phyloP scores from a whole-genome alignment of 2,797 vertebrate species.

The Clarias platycephalus region DNA sequence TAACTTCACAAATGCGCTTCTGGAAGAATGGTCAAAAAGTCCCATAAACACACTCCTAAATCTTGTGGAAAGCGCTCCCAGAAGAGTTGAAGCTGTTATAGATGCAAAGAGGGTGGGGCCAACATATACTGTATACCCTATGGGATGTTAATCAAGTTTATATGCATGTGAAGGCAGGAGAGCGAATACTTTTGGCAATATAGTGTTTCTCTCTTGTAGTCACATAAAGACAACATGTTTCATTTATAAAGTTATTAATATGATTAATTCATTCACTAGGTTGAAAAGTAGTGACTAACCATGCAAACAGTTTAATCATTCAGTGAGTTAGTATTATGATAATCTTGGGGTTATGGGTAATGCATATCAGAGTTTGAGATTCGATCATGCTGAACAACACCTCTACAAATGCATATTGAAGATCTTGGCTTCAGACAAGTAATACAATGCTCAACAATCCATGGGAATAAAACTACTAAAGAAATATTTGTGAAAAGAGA shows the following conservation, averaged over 20 bases:
- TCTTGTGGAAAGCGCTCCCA: too few relatives aligned
- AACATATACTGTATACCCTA: too few relatives aligned
- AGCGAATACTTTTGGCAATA: too few relatives aligned
- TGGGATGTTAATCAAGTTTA: too few relatives aligned
- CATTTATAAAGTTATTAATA: background rate
- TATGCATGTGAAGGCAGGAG: too few relatives aligned
- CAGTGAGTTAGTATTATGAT: background rate
- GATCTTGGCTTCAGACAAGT: background rate
- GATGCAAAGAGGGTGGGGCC: too few relatives aligned
- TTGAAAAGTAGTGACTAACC: background rate
- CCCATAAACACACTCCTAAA: too few relatives aligned
- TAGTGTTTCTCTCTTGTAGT: background rate
- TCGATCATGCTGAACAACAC: background rate
- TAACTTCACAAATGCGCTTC: too few relatives aligned
- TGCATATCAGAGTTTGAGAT: background rate
- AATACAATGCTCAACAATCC: background rate
- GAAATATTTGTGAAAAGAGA: slow-evolving; percentile 8
- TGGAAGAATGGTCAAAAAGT: too few relatives aligned
- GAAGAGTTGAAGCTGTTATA: too few relatives aligned
- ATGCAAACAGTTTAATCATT: background rate
- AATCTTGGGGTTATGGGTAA: background rate
- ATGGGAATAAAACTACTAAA: background rate
- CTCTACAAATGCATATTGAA: background rate
- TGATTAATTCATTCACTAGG: background rate
- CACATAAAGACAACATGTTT: background rate